Conservation (phyloP, 2,113 vertebrate genomes). For the Candoia aspera region DNA sequence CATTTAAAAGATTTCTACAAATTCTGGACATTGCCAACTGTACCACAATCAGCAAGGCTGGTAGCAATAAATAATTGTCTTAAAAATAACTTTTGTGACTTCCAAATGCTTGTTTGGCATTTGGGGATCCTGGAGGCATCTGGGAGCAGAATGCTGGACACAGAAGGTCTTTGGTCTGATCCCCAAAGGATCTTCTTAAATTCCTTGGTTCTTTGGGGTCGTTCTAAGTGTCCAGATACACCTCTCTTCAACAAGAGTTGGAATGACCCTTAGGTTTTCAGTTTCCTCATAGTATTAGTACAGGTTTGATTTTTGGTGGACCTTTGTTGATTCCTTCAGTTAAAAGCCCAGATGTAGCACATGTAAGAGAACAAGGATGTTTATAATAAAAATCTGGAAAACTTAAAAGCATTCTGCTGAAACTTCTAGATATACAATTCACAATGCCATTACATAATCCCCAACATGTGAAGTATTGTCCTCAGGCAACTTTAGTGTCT, state of each 20-base stretch:
- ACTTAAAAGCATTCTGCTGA: neutral
- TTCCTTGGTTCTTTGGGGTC: neutral
- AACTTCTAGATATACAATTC: conserved; percentile 17
- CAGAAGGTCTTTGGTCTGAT: neutral
- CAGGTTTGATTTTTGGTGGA: neutral
- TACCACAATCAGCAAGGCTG: neutral
- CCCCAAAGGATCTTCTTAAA: neutral
- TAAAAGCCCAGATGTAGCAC: neutral
- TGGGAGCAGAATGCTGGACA: neutral
- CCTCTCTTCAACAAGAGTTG: neutral
- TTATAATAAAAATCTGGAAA: neutral
- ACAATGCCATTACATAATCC: conserved; percentile 22
- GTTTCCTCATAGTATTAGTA: neutral
- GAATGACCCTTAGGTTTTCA: neutral
- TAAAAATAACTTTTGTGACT: neutral
- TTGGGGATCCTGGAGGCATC: neutral
- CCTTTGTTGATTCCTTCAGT: neutral
- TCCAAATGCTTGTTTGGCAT: neutral
- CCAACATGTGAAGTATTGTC: neutral
- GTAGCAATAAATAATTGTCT: neutral
- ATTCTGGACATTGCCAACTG: neutral
- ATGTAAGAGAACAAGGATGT: neutral
- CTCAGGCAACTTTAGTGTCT: conserved; percentile 6
- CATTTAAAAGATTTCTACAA: neutral
- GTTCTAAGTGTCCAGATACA: neutral